phyloP scores from a whole-genome alignment of 2,888 invertebrate species.

The Cybosia mesomella region DNA sequence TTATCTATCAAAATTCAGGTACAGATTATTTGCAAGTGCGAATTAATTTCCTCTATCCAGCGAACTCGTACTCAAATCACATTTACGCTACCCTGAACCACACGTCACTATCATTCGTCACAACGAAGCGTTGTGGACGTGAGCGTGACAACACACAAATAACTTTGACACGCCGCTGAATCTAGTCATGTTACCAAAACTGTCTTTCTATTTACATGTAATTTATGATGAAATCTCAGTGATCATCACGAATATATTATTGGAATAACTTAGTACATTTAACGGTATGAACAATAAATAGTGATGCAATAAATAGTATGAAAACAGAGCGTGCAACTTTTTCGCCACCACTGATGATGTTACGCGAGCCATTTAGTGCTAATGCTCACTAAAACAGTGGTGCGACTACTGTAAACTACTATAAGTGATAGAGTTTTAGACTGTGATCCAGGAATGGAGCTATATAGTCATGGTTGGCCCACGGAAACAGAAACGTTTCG shows the following conservation, averaged over 20 bases:
- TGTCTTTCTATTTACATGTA: constrained; percentile 22
- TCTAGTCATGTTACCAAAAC: constrained; percentile 22
- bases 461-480: no score
- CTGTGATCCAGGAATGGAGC: no score
- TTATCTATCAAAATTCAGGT: no score
- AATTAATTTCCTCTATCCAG: background rate
- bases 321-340: background rate
- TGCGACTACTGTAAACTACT: no score
- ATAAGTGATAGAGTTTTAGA: no score
- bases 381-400: no score
- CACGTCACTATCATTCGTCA: constrained; percentile 52
- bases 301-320: background rate
- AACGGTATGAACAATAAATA: background rate
- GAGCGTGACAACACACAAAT: constrained; percentile 50
- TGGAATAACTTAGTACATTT: background rate
- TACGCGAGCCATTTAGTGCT: background rate
- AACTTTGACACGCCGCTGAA: constrained; percentile 45
- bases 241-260: constrained; percentile 1
- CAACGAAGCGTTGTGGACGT: constrained; percentile 31
- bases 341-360: background rate
- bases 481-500: no score
- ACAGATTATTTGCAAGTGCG: background rate
- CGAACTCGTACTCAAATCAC: constrained; percentile 9
- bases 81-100: constrained; percentile 28
- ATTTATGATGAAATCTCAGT: background rate